These are phyloP conservation scores for Nemoura dubitans DNA, from an alignment of 2,888 invertebrate species.

Conservation along the genomic window DNA sequence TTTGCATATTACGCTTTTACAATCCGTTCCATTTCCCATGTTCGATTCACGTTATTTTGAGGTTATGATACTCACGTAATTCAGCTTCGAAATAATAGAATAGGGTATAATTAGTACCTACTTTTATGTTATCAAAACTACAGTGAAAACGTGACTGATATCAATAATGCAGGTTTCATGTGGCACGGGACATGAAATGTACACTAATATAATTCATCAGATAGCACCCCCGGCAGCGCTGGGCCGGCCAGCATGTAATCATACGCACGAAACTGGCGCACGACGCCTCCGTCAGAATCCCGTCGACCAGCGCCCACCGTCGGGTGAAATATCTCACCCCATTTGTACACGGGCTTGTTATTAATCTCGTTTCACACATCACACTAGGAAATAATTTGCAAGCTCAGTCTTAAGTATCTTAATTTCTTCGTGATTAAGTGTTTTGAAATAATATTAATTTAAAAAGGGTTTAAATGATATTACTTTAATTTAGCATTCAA, in stretches of 20 bases:
- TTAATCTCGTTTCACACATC: not conserved
- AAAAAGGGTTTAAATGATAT: too few relatives aligned
- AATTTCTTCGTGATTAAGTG: not conserved
- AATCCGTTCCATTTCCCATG: not conserved
- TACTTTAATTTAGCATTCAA: too few relatives aligned
- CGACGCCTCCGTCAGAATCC: not conserved
- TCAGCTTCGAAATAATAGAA: constrained; percentile 32
- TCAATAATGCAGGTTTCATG: constrained; percentile 46
- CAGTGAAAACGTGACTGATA: constrained; percentile 41
- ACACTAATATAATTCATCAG: constrained; percentile 19
- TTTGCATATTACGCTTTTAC: not conserved
- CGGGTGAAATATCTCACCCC: not conserved
- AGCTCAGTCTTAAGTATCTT: not conserved
- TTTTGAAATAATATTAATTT: too few relatives aligned
- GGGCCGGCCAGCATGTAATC: not conserved
- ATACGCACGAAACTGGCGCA: not conserved
- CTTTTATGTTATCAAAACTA: constrained; percentile 30
- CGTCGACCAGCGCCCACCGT: not conserved
- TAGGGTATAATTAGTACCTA: constrained; percentile 27
- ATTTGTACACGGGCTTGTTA: not conserved
- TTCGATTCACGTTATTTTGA: not conserved
- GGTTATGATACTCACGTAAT: not conserved
- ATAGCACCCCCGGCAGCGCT: not conserved
- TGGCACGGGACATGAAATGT: constrained; percentile 41
- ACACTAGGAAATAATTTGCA: not conserved